phyloP scores from a whole-genome alignment of 2,888 invertebrate species.

The Cabera pusaria region DNA sequence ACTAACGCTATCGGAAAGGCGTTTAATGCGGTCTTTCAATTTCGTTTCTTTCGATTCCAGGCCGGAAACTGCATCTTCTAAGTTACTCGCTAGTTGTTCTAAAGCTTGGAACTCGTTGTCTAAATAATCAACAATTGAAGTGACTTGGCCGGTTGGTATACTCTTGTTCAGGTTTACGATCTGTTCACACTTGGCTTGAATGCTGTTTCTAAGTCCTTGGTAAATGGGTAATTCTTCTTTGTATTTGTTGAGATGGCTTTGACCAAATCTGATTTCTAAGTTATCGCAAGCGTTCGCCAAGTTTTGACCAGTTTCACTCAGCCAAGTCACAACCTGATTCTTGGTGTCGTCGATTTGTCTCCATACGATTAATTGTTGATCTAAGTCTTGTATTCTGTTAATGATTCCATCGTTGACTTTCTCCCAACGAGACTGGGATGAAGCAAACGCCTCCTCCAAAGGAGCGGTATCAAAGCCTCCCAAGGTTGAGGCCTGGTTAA shows the following conservation, averaged over 20 bases:
- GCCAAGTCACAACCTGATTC: slow-evolving; percentile 92
- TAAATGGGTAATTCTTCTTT: slow-evolving; percentile 93
- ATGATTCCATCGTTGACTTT: slow-evolving; percentile 87
- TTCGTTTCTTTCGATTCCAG: slow-evolving; percentile 89
- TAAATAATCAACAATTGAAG: slow-evolving; percentile 86
- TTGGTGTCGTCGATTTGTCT: slow-evolving; percentile 95
- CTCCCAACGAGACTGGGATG: slow-evolving; percentile 87
- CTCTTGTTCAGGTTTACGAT: slow-evolving; percentile 89
- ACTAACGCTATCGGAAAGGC: slow-evolving; percentile 86
- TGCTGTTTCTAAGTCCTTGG: slow-evolving; percentile 88
- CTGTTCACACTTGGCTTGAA: slow-evolving; percentile 91
- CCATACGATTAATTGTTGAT: slow-evolving; percentile 96
- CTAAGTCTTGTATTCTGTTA: slow-evolving; percentile 90
- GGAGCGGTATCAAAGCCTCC: slow-evolving; percentile 86
- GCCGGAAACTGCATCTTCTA: slow-evolving; percentile 88
- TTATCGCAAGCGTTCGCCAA: slow-evolving; percentile 90
- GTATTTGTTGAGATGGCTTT: slow-evolving; percentile 91
- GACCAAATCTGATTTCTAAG: slow-evolving; percentile 91
- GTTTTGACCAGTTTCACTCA: slow-evolving; percentile 90
- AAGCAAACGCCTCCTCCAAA: slow-evolving; percentile 83
- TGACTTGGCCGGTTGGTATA: slow-evolving; percentile 87
- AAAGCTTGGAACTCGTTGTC: slow-evolving; percentile 91
- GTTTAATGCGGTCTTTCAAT: slow-evolving; percentile 88
- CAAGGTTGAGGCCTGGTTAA: slow-evolving; percentile 87
- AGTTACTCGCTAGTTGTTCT: slow-evolving; percentile 87